Conservation (phyloP, 2,113 vertebrate genomes). For the Saccopteryx leptura region DNA sequence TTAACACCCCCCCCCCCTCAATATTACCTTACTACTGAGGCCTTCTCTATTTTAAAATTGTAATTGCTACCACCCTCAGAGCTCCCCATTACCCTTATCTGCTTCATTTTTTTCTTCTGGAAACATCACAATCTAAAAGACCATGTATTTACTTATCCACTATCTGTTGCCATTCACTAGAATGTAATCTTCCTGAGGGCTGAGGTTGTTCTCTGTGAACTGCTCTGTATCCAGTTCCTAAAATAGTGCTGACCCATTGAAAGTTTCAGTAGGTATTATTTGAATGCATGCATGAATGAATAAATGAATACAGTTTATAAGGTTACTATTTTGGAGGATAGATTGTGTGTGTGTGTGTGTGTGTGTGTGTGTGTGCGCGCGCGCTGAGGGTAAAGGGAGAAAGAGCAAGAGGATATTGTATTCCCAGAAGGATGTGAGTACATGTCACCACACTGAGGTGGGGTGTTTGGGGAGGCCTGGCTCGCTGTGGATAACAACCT, state of each 20-base stretch:
- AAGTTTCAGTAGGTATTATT: not conserved
- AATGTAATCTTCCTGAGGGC: not conserved
- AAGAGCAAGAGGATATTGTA: not conserved
- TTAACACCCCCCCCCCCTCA: not conserved
- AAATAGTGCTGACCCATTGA: not conserved
- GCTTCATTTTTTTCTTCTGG: slow-evolving; percentile 32
- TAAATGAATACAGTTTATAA: not conserved
- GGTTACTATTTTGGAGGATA: slow-evolving; percentile 39
- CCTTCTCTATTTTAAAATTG: not conserved
- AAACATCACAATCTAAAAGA: not conserved
- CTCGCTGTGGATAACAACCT: no score
- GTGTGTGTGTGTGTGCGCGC: not conserved
- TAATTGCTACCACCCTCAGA: not conserved
- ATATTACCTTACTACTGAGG: not conserved
- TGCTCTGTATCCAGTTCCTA: not conserved
- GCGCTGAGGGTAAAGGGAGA: not conserved
- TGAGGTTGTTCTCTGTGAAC: not conserved
- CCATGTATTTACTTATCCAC: not conserved
- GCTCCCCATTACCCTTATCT: not conserved
- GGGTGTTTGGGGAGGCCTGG: not conserved
- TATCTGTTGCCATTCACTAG: not conserved
- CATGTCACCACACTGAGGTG: not conserved
- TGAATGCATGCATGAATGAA: not conserved
- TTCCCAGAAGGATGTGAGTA: not conserved
- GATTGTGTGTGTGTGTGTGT: not conserved